These are phyloP conservation scores for Cercopithecus mona DNA, from an alignment of 2,113 vertebrate species.

Conservation along the genomic window DNA sequence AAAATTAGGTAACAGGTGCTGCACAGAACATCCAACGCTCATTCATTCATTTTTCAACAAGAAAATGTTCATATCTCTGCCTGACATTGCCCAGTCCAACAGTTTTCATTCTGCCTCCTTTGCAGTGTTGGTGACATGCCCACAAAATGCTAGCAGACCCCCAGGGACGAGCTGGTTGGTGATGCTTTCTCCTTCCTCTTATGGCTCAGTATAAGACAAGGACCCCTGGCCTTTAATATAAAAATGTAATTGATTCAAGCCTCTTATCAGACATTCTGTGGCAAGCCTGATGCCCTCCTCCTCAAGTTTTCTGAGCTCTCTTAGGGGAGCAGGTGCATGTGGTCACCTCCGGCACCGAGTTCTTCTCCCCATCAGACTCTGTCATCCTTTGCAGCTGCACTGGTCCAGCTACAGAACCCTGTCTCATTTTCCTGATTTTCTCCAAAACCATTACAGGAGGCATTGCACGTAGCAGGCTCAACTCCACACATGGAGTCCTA, in stretches of 20 bases:
- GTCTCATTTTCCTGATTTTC: neutral
- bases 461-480: rapidly evolving
- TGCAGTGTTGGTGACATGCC: rapidly evolving
- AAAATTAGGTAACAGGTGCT: neutral
- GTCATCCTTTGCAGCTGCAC: neutral
- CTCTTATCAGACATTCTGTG: rapidly evolving
- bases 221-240: neutral
- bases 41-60: neutral
- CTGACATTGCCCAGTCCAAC: neutral
- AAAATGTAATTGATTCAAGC: neutral
- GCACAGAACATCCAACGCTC: neutral
- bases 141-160: neutral
- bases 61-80: neutral
- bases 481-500: rapidly evolving
- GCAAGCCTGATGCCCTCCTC: neutral
- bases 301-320: neutral
- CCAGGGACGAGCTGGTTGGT: rapidly evolving
- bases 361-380: neutral
- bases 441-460: rapidly evolving
- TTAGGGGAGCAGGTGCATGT: rapidly evolving
- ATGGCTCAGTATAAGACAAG: neutral
- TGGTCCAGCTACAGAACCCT: neutral
- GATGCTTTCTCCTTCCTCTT: neutral
- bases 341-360: rapidly evolving
- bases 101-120: neutral